These are phyloP conservation scores for Phyllostomus discolor DNA, from an alignment of 2,113 vertebrate genomes.

Conservation along the genomic window DNA sequence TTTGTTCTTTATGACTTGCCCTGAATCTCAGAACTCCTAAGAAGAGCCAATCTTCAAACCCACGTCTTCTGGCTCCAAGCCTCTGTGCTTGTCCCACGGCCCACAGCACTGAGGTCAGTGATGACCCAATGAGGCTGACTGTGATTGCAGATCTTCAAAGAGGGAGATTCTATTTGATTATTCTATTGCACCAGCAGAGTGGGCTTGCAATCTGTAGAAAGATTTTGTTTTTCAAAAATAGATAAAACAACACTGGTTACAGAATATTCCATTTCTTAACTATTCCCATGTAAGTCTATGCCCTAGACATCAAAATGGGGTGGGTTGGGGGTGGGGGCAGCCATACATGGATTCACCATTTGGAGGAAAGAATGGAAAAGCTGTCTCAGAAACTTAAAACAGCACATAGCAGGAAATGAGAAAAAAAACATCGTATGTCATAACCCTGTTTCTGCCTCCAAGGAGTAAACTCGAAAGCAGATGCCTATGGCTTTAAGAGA, in stretches of 20 bases:
- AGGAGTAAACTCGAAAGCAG: constrained; percentile 54
- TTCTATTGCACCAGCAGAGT: not conserved
- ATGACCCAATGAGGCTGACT: constrained; percentile 14
- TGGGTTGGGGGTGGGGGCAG: not conserved
- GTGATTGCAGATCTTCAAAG: constrained; percentile 50
- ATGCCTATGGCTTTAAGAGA: constrained; percentile 57
- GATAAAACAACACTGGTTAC: constrained; percentile 3
- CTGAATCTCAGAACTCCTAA: not conserved
- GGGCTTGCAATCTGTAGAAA: constrained; percentile 33
- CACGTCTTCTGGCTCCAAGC: constrained; percentile 27
- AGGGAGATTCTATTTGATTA: constrained; percentile 31
- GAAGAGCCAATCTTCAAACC: not conserved
- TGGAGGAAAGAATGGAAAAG: constrained; percentile 19
- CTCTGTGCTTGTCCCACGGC: constrained; percentile 14
- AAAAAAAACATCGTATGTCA: not conserved
- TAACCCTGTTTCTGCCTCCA: constrained; percentile 56
- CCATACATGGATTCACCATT: not conserved
- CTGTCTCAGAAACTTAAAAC: constrained; percentile 30
- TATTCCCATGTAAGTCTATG: not conserved
- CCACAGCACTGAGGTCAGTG: constrained; percentile 46
- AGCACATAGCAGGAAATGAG: constrained; percentile 57
- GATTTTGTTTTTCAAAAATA: not conserved
- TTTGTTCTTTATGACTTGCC: not conserved
- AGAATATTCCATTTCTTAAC: constrained; percentile 26
- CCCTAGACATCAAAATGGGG: not conserved